These are phyloP conservation scores for Amitus sp. DNA, from an alignment of 2,888 invertebrate genomes.

Conservation along the genomic window DNA sequence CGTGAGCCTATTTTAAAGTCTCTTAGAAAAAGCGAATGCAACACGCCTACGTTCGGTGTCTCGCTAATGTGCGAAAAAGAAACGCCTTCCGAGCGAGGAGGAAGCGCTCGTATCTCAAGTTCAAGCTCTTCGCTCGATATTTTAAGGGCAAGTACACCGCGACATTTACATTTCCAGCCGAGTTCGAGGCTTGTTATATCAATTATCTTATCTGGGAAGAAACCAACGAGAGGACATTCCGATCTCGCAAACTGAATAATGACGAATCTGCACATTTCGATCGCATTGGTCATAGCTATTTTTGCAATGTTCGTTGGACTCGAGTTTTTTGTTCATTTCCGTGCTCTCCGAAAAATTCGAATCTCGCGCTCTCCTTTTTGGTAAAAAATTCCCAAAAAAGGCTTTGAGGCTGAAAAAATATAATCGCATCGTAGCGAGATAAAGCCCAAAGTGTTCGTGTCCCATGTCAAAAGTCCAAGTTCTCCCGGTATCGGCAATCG, in stretches of 20 bases:
- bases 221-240: no score
- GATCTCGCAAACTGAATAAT: no score
- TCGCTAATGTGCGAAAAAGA: conserved; percentile 7
- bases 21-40: conserved; percentile 20
- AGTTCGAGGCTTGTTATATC: no score
- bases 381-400: no score
- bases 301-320: no score
- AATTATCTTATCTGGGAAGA: no score
- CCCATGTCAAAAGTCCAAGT: conserved; percentile 10
- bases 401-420: background rate
- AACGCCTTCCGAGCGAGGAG: conserved; percentile 10
- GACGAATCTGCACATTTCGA: no score
- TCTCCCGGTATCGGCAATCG: conserved; percentile 9
- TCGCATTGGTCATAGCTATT: no score
- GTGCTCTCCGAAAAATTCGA: background rate
- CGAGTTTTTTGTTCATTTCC: background rate
- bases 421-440: background rate
- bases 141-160: background rate
- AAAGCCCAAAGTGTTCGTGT: conserved; percentile 3
- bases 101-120: conserved; percentile 26
- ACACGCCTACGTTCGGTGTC: background rate
- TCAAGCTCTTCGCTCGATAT: conserved; percentile 29
- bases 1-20: conserved; percentile 58
- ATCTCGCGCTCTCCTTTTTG: no score
- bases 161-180: no score